Conservation (phyloP, 35 echinoderm and acorn worm genomes). For the Apostichopus japonicus region DNA sequence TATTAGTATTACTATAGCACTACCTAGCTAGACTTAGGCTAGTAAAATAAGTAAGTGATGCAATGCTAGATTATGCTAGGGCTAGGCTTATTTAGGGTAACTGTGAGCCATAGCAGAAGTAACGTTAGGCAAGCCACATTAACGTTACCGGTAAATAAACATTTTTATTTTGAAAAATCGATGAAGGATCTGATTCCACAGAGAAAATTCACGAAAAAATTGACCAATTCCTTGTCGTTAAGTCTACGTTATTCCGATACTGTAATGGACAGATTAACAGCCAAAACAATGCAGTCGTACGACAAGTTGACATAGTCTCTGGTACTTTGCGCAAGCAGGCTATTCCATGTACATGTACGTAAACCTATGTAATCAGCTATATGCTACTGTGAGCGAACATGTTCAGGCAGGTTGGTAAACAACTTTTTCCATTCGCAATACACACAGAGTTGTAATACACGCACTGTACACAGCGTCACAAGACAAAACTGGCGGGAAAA, state of each 20-base stretch:
- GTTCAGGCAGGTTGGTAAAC: neutral
- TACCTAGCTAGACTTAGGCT: too few relatives aligned
- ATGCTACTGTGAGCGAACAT: neutral
- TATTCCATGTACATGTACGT: too few relatives aligned
- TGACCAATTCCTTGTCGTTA: neutral
- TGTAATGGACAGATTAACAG: neutral
- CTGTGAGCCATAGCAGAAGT: neutral
- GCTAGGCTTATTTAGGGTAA: neutral
- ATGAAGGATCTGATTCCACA: too few relatives aligned
- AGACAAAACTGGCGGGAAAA: slow-evolving; percentile 38
- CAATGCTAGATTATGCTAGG: too few relatives aligned
- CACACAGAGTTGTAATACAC: neutral
- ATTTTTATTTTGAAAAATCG: too few relatives aligned
- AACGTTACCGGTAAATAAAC: too few relatives aligned
- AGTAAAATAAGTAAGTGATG: too few relatives aligned
- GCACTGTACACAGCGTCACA: neutral
- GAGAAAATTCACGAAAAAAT: neutral
- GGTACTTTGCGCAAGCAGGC: too few relatives aligned
- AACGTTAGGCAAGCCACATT: too few relatives aligned
- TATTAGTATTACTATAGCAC: too few relatives aligned
- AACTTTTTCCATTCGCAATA: neutral
- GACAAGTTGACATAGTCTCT: too few relatives aligned
- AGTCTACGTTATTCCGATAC: neutral
- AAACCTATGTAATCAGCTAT: too few relatives aligned
- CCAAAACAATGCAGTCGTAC: neutral